These are phyloP conservation scores for Lucifuga dentata DNA, from an alignment of 2,113 vertebrate species.

Conservation along the genomic window DNA sequence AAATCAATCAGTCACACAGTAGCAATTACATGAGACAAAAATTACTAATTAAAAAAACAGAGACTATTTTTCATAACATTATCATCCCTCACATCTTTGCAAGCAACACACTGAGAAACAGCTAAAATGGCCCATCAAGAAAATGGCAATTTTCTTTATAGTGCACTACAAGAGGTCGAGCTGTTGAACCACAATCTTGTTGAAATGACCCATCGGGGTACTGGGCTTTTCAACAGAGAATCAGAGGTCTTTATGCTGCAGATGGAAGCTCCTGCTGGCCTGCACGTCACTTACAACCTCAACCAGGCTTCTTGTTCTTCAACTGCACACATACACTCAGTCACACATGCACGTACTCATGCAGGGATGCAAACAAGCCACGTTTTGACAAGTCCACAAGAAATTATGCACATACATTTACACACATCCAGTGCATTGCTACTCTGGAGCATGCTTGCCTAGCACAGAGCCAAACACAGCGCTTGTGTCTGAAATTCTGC, in stretches of 20 bases:
- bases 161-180: slow-evolving; percentile 11
- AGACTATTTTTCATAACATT: slow-evolving; percentile 21
- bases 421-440: slow-evolving; percentile 1
- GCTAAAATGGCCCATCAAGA: slow-evolving; percentile 19
- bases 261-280: slow-evolving; percentile 29
- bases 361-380: slow-evolving; percentile 57
- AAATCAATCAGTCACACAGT: too few species aligned
- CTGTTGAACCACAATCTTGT: slow-evolving; percentile 41
- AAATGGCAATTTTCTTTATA: slow-evolving; percentile 39
- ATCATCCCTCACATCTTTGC: slow-evolving; percentile 10
- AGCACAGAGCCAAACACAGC: slow-evolving; percentile 2
- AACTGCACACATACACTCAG: slow-evolving; percentile 33
- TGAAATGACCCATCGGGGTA: slow-evolving; percentile 32
- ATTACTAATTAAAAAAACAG: background rate
- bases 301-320: slow-evolving; percentile 8
- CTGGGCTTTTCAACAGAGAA: slow-evolving; percentile 40
- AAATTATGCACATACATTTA: slow-evolving; percentile 16
- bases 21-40: too few species aligned
- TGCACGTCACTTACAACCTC: slow-evolving; percentile 23
- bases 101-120: too few species aligned
- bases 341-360: slow-evolving; percentile 38
- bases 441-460: background rate
- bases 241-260: slow-evolving; percentile 26
- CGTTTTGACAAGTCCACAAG: slow-evolving; percentile 37
- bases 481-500: background rate